Evolutionary conservation across 2,888 invertebrate species (phyloP).

Genomic region (Lysandra coridon): DNA sequence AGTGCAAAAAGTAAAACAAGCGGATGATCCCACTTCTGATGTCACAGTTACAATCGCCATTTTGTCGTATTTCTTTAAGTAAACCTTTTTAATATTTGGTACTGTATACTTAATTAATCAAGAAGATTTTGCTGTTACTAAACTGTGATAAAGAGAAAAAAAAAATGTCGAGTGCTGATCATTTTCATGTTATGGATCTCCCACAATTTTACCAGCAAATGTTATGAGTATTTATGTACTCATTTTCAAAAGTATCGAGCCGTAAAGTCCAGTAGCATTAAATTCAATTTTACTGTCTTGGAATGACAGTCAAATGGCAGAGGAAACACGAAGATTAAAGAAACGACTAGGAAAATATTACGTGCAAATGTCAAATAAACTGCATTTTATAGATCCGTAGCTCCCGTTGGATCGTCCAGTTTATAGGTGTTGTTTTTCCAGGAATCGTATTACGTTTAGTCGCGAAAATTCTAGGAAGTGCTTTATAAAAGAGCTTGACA

Average conservation of each 20-base stretch:
- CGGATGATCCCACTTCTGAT: not conserved
- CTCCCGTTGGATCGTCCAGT: not conserved
- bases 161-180: not conserved
- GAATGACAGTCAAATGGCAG: constrained; percentile 2
- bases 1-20: not conserved
- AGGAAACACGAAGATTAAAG: constrained; percentile 13
- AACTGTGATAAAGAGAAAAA: too few species aligned
- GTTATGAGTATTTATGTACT: not conserved
- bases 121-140: not conserved
- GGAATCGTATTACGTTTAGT: not conserved
- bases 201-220: not conserved
- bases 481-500: not conserved
- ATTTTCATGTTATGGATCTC: not conserved
- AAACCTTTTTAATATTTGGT: not conserved
- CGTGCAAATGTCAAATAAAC: constrained; percentile 1
- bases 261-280: not conserved
- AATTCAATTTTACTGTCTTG: not conserved
- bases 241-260: not conserved
- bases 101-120: not conserved
- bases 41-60: not conserved
- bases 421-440: not conserved
- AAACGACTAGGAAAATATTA: constrained; percentile 4
- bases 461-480: not conserved
- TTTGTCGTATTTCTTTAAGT: not conserved
- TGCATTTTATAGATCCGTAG: constrained; percentile 11